Conservation (phyloP, 2,888 invertebrate genomes). For the Drosophila kokeensis region DNA sequence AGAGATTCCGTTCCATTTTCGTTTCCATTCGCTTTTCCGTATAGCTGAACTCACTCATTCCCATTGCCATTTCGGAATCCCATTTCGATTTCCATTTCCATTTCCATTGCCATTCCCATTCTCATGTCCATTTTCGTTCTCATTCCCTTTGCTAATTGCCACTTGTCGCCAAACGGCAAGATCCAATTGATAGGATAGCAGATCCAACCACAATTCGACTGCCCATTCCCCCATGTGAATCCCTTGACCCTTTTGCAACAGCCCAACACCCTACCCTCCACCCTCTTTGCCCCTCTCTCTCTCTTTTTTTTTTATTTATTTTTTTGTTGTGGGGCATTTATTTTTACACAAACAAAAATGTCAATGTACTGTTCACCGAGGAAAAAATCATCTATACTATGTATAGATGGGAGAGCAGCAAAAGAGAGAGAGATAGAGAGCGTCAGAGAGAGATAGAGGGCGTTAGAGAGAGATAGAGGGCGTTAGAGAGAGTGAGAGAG, state of each 20-base stretch:
- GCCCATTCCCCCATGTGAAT: conserved; percentile 31
- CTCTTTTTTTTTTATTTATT: background rate
- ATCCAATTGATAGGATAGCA: conserved; percentile 40
- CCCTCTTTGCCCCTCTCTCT: background rate
- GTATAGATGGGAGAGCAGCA: background rate
- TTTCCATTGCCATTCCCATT: conserved; percentile 6
- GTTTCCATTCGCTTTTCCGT: background rate
- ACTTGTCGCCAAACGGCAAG: conserved; percentile 20
- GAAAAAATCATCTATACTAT: background rate
- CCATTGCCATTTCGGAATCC: background rate
- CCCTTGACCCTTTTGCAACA: conserved; percentile 36
- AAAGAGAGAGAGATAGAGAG: background rate
- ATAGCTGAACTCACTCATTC: background rate
- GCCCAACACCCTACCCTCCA: background rate
- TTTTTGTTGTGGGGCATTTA: conserved; percentile 39
- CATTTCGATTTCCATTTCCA: background rate
- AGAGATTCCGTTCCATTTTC: conserved; percentile 22
- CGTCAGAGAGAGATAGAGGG: background rate
- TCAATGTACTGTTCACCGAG: conserved; percentile 45
- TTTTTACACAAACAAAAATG: conserved; percentile 57
- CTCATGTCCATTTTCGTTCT: conserved; percentile 1
- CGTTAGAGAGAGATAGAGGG: background rate
- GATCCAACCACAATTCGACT: conserved; percentile 31
- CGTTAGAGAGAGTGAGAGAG: background rate
- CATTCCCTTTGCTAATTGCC: conserved; percentile 37